Conservation (phyloP, 2,797 vertebrate genomes). For the Eulemur rubriventer region DNA sequence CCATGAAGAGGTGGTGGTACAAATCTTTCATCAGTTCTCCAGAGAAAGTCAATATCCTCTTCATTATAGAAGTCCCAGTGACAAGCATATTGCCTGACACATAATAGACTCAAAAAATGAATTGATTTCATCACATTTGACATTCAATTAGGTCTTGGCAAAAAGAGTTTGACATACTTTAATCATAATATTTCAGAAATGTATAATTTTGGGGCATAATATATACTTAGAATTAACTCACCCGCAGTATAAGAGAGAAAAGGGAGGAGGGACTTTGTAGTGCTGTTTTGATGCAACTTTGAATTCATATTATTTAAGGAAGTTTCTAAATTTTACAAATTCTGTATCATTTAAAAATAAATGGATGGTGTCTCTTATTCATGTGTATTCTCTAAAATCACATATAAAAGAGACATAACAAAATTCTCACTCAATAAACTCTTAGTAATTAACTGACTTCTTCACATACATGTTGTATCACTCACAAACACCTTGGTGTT, state of each 20-base stretch:
- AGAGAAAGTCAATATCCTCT: neutral
- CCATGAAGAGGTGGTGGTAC: neutral
- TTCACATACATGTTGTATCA: neutral
- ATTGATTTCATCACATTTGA: neutral
- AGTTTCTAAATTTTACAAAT: neutral
- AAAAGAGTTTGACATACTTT: neutral
- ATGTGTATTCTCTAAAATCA: neutral
- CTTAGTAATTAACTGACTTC: conserved; percentile 39
- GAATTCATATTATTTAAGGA: neutral
- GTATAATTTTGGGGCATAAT: neutral
- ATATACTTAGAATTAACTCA: neutral
- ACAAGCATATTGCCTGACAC: neutral
- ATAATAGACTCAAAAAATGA: neutral
- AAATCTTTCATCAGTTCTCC: neutral
- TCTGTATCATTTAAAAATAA: neutral
- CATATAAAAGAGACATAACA: neutral
- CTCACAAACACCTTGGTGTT: neutral
- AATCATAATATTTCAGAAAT: neutral
- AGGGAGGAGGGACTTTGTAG: neutral
- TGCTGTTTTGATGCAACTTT: neutral
- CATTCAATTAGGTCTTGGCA: neutral
- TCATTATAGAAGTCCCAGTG: neutral
- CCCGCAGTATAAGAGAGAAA: neutral
- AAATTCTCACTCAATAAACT: neutral
- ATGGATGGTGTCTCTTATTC: neutral